These are phyloP conservation scores for Pomacea canaliculata DNA, from an alignment of 2,888 invertebrate species.

Conservation along the genomic window DNA sequence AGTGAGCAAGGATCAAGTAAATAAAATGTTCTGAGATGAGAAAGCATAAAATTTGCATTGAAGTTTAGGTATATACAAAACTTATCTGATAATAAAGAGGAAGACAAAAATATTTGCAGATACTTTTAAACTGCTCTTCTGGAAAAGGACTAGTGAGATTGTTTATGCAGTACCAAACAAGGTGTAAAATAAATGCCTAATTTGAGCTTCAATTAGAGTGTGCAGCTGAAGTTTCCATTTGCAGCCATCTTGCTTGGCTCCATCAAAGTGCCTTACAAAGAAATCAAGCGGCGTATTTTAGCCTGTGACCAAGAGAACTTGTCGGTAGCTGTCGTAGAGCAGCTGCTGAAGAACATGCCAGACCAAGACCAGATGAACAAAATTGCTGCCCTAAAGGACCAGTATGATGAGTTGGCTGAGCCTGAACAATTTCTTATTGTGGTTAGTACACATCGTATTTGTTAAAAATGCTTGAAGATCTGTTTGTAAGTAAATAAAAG, in stretches of 20 bases:
- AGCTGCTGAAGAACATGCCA: constrained; percentile 91
- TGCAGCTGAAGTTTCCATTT: not conserved
- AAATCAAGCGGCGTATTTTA: constrained; percentile 81
- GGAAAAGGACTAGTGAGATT: no score
- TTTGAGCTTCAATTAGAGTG: no score
- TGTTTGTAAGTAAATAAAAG: no score
- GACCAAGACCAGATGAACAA: constrained; percentile 87
- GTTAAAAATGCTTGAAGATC: not conserved
- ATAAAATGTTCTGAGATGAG: no score
- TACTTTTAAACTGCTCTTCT: no score
- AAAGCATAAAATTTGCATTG: no score
- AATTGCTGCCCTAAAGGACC: constrained; percentile 83
- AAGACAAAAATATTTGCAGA: no score
- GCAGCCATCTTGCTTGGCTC: constrained; percentile 73
- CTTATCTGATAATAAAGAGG: no score
- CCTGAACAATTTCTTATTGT: constrained; percentile 96
- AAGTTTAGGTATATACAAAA: no score
- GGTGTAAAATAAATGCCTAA: no score
- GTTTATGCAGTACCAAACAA: no score
- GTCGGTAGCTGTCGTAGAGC: constrained; percentile 87
- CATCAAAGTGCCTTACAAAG: constrained; percentile 71
- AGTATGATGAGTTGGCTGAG: constrained; percentile 81
- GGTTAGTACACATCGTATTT: constrained; percentile 68
- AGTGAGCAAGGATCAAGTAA: no score
- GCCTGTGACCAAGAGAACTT: constrained; percentile 88